These are phyloP conservation scores for Adela reaumurella DNA, from an alignment of 2,888 invertebrate genomes.

Conservation along the genomic window DNA sequence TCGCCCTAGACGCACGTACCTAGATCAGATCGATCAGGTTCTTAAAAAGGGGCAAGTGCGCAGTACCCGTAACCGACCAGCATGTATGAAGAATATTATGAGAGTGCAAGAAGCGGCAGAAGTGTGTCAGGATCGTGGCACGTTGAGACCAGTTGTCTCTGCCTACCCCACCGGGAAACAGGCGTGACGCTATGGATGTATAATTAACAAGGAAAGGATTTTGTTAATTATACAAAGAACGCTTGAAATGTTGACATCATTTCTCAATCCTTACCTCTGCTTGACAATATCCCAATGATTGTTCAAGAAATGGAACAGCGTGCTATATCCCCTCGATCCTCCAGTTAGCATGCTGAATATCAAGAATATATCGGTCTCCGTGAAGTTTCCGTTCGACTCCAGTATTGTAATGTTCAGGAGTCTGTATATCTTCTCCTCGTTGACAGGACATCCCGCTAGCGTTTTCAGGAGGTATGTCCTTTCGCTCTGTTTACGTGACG, in stretches of 20 bases:
- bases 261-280: constrained; percentile 63
- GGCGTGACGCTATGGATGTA: too few species aligned
- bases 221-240: constrained; percentile 1
- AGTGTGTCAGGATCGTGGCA: too few species aligned
- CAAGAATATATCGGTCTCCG: constrained; percentile 70
- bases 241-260: constrained; percentile 10
- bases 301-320: constrained; percentile 66
- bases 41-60: too few species aligned
- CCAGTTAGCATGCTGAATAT: constrained; percentile 74
- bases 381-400: constrained; percentile 68
- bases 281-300: constrained; percentile 69
- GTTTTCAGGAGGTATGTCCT: constrained; percentile 74
- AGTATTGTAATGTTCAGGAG: constrained; percentile 65
- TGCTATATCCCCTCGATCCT: constrained; percentile 66
- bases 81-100: too few species aligned
- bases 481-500: constrained; percentile 67
- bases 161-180: too few species aligned
- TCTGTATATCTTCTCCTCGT: constrained; percentile 62
- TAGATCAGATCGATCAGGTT: too few species aligned
- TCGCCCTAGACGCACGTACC: too few species aligned
- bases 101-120: too few species aligned
- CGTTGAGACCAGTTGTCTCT: too few species aligned
- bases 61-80: too few species aligned
- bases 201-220: too few species aligned
- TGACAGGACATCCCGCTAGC: constrained; percentile 74